Percentiles rank a stretch among this genome's conserved stretches.
Evolutionary conservation across 2,888 invertebrate species (phyloP).

Genomic region (Apamea anceps): DNA sequence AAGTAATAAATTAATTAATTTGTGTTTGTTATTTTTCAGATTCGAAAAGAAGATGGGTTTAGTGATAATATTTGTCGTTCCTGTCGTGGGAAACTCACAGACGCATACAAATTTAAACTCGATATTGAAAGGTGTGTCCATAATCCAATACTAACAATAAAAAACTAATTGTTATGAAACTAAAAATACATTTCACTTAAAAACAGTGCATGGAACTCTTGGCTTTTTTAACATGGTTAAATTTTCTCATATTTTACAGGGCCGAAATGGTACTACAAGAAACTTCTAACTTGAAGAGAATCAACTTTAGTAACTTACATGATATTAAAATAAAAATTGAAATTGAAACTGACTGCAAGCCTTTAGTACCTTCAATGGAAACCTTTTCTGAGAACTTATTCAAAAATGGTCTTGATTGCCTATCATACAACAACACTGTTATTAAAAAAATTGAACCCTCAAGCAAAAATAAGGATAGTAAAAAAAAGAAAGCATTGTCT

Average conservation of each 20-base stretch:
- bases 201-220: background rate
- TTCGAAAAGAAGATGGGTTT: slow-evolving; percentile 64
- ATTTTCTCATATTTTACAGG: slow-evolving; percentile 64
- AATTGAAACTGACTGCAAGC: slow-evolving; percentile 61
- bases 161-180: background rate
- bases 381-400: slow-evolving; percentile 58
- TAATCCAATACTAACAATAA: background rate
- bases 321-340: slow-evolving; percentile 75
- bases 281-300: slow-evolving; percentile 67
- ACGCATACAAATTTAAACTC: slow-evolving; percentile 77
- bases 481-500: slow-evolving; percentile 64
- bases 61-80: slow-evolving; percentile 74
- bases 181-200: background rate
- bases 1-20: background rate
- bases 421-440: slow-evolving; percentile 67
- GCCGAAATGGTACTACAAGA: slow-evolving; percentile 72
- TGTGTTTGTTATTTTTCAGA: slow-evolving; percentile 64
- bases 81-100: slow-evolving; percentile 80
- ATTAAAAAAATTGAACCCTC: slow-evolving; percentile 69
- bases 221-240: background rate
- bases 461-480: slow-evolving; percentile 28
- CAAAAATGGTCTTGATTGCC: slow-evolving; percentile 51
- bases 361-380: slow-evolving; percentile 49
- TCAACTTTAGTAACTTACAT: slow-evolving; percentile 74
- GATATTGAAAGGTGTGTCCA: slow-evolving; percentile 74